Evolutionary conservation across 2,888 invertebrate species (phyloP), one percentile per base, ranked within the genome.

Genomic region (Slavum lentiscoides): DNA sequence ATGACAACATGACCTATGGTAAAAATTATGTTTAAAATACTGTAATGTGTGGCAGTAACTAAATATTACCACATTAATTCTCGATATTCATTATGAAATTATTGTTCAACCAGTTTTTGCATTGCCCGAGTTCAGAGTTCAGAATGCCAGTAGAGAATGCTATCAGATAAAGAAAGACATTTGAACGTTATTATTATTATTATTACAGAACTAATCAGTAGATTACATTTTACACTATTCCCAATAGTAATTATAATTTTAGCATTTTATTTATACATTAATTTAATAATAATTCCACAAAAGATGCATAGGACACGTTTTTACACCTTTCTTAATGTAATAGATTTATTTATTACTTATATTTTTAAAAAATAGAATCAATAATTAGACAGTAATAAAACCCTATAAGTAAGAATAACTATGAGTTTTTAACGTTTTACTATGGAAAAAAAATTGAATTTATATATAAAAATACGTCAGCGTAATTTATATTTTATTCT

Each of bases 71-170:
- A 2, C 7, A 37, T 21, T 74, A 74, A 37, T 53, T 55, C 21
- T 55, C 8, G 21, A 19, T 66, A 21, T 66, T 66, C 11, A 21
- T 66, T 21, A 64, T 37, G 21, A 66, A 55, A 39, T 37, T 23
- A 39, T 23, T 0, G 7, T 74, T 74, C 55, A 58, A 76, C 67
- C 23, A 43, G 43, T 5, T 59, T 68, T 19, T 39, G 23, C 8
- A 8, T 59, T 58, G 19, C 39, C 55, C 6, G 17, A 30, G 75
- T 59, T 59, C 59, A 68, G 68, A 75, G 75, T 67, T 68, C 67
- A 75, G 23, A 23, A 58, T 21, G 43, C 2, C 7, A 43, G 39
- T 75, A n/a, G 9, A 53, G 64, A 69, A 73, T 30, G 64, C 53
- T 17, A 55, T 66, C 39, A 39, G 74, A 66, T 74, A 66, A 66